Evolutionary conservation across 2,113 vertebrate species (phyloP).

Genomic region (Dasypus novemcinctus): DNA sequence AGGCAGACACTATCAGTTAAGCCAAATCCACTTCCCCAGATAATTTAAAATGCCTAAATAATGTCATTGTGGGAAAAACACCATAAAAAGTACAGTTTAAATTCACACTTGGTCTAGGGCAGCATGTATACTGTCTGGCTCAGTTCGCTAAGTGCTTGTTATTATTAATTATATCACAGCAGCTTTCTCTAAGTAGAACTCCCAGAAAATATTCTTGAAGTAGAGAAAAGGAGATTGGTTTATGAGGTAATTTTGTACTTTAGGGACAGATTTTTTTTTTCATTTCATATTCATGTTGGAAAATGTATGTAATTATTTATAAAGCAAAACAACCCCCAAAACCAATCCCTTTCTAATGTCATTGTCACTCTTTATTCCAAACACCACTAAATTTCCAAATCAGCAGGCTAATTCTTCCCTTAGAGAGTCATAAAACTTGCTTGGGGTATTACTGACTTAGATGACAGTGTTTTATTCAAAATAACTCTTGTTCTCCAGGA

Average conservation of each 20-base stretch:
- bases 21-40: no score
- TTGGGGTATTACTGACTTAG: constrained; percentile 33
- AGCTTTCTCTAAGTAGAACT: constrained; percentile 54
- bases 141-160: constrained; percentile 58
- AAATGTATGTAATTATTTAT: constrained; percentile 76
- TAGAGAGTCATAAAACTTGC: constrained; percentile 45
- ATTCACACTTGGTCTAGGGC: constrained; percentile 15
- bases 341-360: constrained; percentile 59
- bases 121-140: constrained; percentile 13
- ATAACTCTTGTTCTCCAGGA: constrained; percentile 38
- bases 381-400: constrained; percentile 60
- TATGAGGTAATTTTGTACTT: constrained; percentile 68
- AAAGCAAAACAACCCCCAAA: constrained; percentile 70
- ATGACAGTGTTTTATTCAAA: constrained; percentile 39
- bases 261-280: constrained; percentile 55
- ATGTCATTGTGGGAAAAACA: not conserved
- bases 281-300: constrained; percentile 53
- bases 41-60: constrained; percentile 43
- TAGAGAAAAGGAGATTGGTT: constrained; percentile 71
- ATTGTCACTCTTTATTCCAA: constrained; percentile 64
- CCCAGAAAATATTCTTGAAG: constrained; percentile 67
- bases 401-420: constrained; percentile 63
- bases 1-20: no score
- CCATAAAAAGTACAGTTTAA: not conserved
- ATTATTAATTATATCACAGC: constrained; percentile 69